Percentiles rank a stretch among this genome's conserved stretches.
Evolutionary conservation across 37 sponge, comb jelly and placozoan genomes (phyloP).

Genomic region (Chondrosia reniformis): DNA sequence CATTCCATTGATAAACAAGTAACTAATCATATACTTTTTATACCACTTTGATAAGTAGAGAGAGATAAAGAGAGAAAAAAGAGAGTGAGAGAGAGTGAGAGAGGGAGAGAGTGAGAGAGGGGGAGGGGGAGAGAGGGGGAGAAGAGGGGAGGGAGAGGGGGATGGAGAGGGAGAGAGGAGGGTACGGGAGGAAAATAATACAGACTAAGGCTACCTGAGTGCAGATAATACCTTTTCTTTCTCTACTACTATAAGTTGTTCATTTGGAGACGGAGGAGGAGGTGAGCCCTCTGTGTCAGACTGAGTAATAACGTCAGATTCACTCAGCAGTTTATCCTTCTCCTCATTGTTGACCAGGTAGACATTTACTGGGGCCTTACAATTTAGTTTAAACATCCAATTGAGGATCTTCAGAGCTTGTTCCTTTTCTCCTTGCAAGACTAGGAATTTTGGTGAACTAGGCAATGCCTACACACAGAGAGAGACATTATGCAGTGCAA

Average conservation of each 20-base stretch:
- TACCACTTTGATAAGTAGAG: no score
- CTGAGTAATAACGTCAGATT: no score
- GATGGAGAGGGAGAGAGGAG: no score
- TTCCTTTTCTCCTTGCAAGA: constrained; percentile 39
- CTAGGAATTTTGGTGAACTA: constrained; percentile 59
- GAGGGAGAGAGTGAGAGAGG: no score
- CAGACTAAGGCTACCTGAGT: not conserved
- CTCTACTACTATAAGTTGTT: no score
- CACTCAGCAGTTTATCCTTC: constrained; percentile 39
- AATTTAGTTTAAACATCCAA: constrained; percentile 52
- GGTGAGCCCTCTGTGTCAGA: no score
- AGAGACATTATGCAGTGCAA: no score
- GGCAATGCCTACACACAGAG: constrained; percentile 60
- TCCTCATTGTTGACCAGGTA: constrained; percentile 49
- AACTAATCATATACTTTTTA: no score
- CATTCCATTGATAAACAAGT: constrained; percentile 23
- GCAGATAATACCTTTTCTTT: no score
- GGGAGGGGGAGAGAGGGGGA: not conserved
- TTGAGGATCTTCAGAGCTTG: constrained; percentile 60
- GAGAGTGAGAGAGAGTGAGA: not conserved
- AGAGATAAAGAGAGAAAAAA: not conserved
- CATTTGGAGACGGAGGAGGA: no score
- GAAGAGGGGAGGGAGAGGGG: not conserved
- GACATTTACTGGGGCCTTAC: constrained; percentile 26
- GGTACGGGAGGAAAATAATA: not conserved